Evolutionary conservation across 2,888 invertebrate genomes (phyloP), one percentile per base, ranked within the genome.

Genomic region (Halictus quadricinctus): DNA sequence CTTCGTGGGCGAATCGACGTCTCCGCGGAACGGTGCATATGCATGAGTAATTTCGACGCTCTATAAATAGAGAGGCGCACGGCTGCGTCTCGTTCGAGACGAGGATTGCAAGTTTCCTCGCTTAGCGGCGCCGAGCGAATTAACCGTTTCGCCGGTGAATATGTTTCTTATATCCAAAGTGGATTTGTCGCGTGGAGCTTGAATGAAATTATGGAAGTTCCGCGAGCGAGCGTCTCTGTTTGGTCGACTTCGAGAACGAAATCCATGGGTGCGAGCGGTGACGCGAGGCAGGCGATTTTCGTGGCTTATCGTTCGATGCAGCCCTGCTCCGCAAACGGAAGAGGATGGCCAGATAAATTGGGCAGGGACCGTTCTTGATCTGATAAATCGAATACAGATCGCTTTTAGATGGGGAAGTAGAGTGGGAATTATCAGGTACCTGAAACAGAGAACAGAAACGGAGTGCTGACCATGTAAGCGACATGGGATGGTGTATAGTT

Each of bases 191-290:
- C 75, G 64, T 15, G 58, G 41, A 36, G 54, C 58, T 36, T 66
- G 84, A 84, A 84, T 76, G 84, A 72, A 84, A 83, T 84, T 84
- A 83, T 72, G 66, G 72, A 83, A 84, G 84, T 84, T 84, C 29
- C 43, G 36, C 72, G 50, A n/a, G 21, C 25, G 13, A 36, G 50
- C 36, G 36, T 29, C 54, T 43, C n/a, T 36, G 48, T 81, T 84
- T 41, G 75, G 75, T 48, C 58, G 84, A 84, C 41, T 83, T 83
- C 58, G 36, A 25, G 48, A 36, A 79, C 64, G 72, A 79, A 79
- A 83, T 75, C 75, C 60, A 74, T 72, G 36, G 12, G 3, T 25
- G 50, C 21, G 72, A 29, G 29, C 48, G 48, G 13, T 36, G 50
- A 36, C 73, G 21, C 48, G 50, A n/a, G 6, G 10, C 10, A 43